These are phyloP conservation scores for Hesperophylax magnus DNA, from an alignment of 1,140 invertebrate species.

Conservation along the genomic window DNA sequence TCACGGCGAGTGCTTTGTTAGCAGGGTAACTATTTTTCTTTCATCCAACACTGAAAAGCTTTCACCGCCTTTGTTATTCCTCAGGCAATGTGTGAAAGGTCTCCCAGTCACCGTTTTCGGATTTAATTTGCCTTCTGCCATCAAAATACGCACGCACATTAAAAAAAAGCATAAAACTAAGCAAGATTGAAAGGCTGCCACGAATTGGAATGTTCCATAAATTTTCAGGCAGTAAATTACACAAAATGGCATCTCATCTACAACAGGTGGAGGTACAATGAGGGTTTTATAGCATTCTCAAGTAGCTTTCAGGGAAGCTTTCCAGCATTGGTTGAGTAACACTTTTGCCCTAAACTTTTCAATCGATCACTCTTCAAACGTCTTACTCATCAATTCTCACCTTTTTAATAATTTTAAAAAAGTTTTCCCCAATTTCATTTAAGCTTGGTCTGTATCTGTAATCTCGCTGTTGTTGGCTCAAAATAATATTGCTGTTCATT, in stretches of 20 bases:
- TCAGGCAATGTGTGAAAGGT: not conserved
- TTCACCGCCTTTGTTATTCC: not conserved
- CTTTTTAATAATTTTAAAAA: not conserved
- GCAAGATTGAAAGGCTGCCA: constrained; percentile 28
- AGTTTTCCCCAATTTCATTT: not conserved
- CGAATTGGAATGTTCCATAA: constrained; percentile 32
- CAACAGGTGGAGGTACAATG: constrained; percentile 27
- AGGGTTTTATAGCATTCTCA: constrained; percentile 1
- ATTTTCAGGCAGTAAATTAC: constrained; percentile 33
- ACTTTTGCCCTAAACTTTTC: not conserved
- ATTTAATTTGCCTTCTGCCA: constrained; percentile 11
- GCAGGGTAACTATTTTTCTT: not conserved
- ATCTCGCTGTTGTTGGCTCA: too few relatives aligned
- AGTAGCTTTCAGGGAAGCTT: not conserved
- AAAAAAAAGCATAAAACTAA: constrained; percentile 36
- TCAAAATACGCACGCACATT: constrained; percentile 26
- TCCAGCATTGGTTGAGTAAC: not conserved
- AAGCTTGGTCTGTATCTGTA: not conserved
- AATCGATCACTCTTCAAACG: not conserved
- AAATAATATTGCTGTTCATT: too few relatives aligned
- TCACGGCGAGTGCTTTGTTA: too few relatives aligned
- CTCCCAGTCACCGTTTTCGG: not conserved
- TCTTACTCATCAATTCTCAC: not conserved
- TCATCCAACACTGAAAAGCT: not conserved
- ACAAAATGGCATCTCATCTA: constrained; percentile 35